Percentiles rank a stretch among this genome's conserved stretches.
Conservation (phyloP, 2,888 invertebrate genomes). For the Drosophila kanekoi region DNA sequence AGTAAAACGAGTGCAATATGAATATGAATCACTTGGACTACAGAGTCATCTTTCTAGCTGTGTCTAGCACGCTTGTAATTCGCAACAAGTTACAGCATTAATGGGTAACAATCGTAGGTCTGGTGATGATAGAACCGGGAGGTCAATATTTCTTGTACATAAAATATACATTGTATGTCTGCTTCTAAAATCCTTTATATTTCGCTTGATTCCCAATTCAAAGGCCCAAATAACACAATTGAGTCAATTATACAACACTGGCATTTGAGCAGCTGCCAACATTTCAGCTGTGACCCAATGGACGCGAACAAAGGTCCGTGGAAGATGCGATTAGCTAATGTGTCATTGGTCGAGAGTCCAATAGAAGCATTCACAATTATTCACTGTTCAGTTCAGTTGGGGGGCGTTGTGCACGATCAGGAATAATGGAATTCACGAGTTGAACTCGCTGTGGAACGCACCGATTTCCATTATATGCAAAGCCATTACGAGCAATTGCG, state of each 20-base stretch:
- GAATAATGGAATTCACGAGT: constrained; percentile 40
- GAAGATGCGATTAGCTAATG: constrained; percentile 7
- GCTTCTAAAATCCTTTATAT: too few relatives aligned
- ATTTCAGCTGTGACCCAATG: background rate
- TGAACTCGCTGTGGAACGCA: constrained; percentile 14
- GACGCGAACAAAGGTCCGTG: background rate
- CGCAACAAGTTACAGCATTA: too few relatives aligned
- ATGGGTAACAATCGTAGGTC: too few relatives aligned
- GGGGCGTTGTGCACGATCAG: constrained; percentile 33
- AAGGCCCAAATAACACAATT: too few relatives aligned
- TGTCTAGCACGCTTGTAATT: too few relatives aligned
- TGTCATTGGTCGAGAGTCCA: constrained; percentile 6
- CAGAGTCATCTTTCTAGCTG: too few relatives aligned
- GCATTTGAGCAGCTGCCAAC: background rate
- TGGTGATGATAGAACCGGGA: too few relatives aligned
- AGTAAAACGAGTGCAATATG: too few relatives aligned
- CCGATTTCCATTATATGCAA: constrained; percentile 75
- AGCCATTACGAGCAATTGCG: constrained; percentile 76
- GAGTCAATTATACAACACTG: background rate
- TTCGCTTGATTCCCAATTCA: too few relatives aligned
- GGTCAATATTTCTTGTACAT: too few relatives aligned
- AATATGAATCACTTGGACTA: too few relatives aligned
- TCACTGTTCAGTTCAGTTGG: constrained; percentile 7
- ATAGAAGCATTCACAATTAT: background rate
- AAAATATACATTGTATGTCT: too few relatives aligned